These are phyloP conservation scores for Jacana jacana DNA, from an alignment of 2,113 vertebrate species.

Conservation along the genomic window DNA sequence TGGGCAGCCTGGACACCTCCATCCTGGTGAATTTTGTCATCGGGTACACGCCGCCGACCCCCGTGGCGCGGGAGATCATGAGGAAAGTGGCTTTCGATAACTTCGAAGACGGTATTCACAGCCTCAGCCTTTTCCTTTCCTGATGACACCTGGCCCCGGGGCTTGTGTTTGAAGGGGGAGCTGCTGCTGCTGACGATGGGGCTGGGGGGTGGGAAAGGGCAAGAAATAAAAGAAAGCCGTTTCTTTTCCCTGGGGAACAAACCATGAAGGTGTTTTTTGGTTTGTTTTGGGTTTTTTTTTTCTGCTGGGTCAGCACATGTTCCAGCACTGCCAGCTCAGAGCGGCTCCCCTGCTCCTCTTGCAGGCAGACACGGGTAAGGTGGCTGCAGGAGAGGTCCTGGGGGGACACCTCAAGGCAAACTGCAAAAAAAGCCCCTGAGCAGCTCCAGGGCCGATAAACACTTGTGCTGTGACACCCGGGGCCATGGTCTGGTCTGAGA, in stretches of 20 bases:
- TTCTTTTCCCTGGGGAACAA: not conserved
- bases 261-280: not conserved
- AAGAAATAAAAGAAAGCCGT: no score
- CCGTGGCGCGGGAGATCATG: slow-evolving; percentile 66
- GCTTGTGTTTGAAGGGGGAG: not conserved
- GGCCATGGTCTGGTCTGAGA: no score
- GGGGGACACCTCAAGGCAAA: not conserved
- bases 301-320: not conserved
- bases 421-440: not conserved
- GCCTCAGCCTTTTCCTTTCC: not conserved
- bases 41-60: slow-evolving; percentile 69
- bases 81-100: slow-evolving; percentile 70
- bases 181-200: rapidly evolving
- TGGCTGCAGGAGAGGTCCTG: not conserved
- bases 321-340: not conserved
- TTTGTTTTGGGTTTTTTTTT: not conserved
- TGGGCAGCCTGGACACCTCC: slow-evolving; percentile 62
- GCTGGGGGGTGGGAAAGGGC: not conserved
- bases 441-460: not conserved
- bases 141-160: rapidly evolving
- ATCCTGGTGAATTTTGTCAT: slow-evolving; percentile 61
- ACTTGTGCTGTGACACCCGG: not conserved
- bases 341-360: not conserved
- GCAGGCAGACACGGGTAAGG: not conserved
- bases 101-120: slow-evolving; percentile 70